A percentile compares a stretch with the other conserved stretches of the same genome.
Evolutionary conservation across 2,113 vertebrate species (phyloP).

Genomic region (Mustela nigripes): DNA sequence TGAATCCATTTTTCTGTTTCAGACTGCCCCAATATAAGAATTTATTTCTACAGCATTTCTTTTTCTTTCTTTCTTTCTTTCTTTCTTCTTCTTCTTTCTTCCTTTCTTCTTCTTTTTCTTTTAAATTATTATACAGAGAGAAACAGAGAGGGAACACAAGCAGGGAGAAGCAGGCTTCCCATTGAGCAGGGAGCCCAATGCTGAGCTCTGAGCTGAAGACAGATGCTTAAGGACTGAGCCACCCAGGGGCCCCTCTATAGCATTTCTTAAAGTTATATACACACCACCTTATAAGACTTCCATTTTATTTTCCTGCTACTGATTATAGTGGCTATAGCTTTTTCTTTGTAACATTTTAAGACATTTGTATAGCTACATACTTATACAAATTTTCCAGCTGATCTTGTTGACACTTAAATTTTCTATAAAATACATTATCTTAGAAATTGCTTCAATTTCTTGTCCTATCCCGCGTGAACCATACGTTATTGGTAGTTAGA

Average conservation of each 20-base stretch:
- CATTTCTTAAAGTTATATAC: not conserved
- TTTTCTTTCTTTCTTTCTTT: too few species aligned
- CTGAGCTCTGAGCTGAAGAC: too few species aligned
- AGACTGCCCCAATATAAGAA: not conserved
- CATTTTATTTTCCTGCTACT: conserved; percentile 1
- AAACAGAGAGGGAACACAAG: too few species aligned
- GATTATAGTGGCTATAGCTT: not conserved
- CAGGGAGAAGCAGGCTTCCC: too few species aligned
- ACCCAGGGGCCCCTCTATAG: not conserved
- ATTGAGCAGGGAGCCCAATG: too few species aligned
- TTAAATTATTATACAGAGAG: too few species aligned
- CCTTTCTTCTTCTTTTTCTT: too few species aligned
- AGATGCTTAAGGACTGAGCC: too few species aligned
- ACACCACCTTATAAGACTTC: not conserved
- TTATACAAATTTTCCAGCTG: conserved; percentile 19
- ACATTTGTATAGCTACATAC: not conserved
- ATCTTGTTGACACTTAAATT: conserved; percentile 31
- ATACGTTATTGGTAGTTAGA: conserved; percentile 38
- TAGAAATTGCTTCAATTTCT: conserved; percentile 50
- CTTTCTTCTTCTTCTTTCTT: too few species aligned
- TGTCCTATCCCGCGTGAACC: not conserved
- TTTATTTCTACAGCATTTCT: not conserved
- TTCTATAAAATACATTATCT: conserved; percentile 58
- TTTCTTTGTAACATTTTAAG: conserved; percentile 16
- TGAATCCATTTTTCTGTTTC: conserved; percentile 31